These are phyloP conservation scores for Caenorhabditis drosophilae DNA, from an alignment of 2,888 invertebrate genomes.

Conservation along the genomic window DNA sequence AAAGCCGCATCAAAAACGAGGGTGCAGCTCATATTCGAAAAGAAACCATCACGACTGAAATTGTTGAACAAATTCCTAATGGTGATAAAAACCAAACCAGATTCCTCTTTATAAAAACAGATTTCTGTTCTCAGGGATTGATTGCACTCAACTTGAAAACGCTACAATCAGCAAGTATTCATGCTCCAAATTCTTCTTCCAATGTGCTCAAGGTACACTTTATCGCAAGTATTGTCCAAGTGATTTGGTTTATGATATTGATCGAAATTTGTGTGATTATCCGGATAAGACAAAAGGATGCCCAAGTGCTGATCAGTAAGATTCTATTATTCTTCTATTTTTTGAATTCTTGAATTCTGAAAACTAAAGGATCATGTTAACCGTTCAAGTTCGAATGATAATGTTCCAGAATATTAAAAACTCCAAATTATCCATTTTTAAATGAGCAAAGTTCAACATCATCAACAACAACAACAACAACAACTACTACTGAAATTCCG, in stretches of 20 bases:
- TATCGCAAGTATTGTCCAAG: conserved; percentile 41
- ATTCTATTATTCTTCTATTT: background rate
- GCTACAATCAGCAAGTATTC: conserved; percentile 11
- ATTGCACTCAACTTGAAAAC: conserved; percentile 27
- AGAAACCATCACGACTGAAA: too few species aligned
- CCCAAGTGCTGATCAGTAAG: conserved; percentile 15
- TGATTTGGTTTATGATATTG: conserved; percentile 36
- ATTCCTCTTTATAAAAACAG: too few species aligned
- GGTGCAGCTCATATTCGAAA: too few species aligned
- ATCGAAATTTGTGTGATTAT: conserved; percentile 33
- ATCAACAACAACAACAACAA: conserved; percentile 2
- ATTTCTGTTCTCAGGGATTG: conserved; percentile 13
- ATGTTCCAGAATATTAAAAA: too few species aligned
- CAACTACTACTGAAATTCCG: background rate
- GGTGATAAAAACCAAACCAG: too few species aligned
- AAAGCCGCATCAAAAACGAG: too few species aligned
- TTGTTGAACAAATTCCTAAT: too few species aligned
- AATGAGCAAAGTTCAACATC: background rate
- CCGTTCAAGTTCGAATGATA: too few species aligned
- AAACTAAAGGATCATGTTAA: too few species aligned
- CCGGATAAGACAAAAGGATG: conserved; percentile 30
- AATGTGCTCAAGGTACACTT: conserved; percentile 37
- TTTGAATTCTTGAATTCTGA: too few species aligned
- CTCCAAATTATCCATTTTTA: background rate
- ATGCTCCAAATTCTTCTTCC: conserved; percentile 39